phyloP scores from a whole-genome alignment of 2,113 vertebrate genomes.

The Thymallus thymallus region DNA sequence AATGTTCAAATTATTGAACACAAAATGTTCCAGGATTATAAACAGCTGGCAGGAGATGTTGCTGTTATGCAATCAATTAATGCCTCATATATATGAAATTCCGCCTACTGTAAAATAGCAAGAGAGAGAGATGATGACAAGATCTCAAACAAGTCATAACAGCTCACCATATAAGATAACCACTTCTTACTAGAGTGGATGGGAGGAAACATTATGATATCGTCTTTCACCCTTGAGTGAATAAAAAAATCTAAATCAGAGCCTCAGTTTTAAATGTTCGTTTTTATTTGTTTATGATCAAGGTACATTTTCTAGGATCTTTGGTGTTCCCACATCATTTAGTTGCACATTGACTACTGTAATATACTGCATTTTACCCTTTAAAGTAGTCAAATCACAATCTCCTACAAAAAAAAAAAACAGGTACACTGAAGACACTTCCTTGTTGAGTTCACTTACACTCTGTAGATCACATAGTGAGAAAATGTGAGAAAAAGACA shows the following conservation, averaged over 20 bases:
- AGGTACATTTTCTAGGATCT: not conserved
- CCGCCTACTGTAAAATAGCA: not conserved
- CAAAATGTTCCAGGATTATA: not conserved
- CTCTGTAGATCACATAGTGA: not conserved
- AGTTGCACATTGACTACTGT: not conserved
- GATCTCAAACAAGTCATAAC: no score
- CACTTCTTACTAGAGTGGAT: not conserved
- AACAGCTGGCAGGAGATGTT: constrained; percentile 1
- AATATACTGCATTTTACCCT: not conserved
- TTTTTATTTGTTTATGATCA: not conserved
- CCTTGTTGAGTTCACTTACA: not conserved
- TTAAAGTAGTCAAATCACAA: not conserved
- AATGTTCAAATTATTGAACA: not conserved
- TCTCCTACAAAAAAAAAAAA: not conserved
- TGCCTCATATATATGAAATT: not conserved
- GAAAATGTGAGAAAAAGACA: not conserved
- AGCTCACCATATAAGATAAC: no score
- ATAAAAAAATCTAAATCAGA: not conserved
- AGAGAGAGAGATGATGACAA: not conserved
- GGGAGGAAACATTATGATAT: not conserved
- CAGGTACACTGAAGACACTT: not conserved
- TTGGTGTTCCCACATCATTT: not conserved
- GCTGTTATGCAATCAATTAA: not conserved
- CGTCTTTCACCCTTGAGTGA: not conserved
- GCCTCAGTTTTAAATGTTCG: not conserved